These are phyloP conservation scores for Babyrousa celebensis DNA, from an alignment of 2,797 vertebrate genomes.

Conservation along the genomic window DNA sequence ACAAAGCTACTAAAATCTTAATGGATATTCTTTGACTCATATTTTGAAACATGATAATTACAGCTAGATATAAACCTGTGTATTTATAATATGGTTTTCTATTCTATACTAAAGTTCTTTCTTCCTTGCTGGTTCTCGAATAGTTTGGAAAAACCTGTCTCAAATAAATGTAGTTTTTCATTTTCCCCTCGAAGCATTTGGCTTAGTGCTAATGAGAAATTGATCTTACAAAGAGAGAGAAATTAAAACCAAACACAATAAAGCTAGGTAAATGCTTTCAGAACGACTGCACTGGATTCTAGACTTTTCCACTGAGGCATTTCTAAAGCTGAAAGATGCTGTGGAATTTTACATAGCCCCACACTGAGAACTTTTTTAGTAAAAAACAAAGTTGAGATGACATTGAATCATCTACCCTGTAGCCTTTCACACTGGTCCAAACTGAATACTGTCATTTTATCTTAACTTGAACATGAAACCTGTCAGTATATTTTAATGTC, in stretches of 20 bases:
- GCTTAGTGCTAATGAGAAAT: constrained; percentile 74
- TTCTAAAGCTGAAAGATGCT: constrained; percentile 51
- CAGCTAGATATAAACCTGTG: constrained; percentile 20
- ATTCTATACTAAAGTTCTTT: constrained; percentile 59
- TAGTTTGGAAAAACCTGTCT: constrained; percentile 57
- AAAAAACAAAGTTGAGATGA: constrained; percentile 50
- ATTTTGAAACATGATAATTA: constrained; percentile 22
- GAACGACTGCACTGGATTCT: constrained; percentile 54
- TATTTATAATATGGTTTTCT: neutral
- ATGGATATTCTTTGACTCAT: neutral
- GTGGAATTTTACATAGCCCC: neutral
- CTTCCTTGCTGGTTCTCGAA: constrained; percentile 35
- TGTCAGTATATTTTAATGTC: constrained; percentile 82
- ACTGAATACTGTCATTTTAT: constrained; percentile 86
- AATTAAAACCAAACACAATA: constrained; percentile 76
- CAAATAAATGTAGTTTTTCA: constrained; percentile 59
- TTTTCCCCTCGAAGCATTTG: constrained; percentile 54
- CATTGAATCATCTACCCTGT: constrained; percentile 82
- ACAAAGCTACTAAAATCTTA: constrained; percentile 19
- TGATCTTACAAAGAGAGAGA: constrained; percentile 71
- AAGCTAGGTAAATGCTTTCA: constrained; percentile 76
- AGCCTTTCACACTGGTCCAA: constrained; percentile 74
- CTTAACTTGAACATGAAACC: constrained; percentile 80
- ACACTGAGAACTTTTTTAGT: constrained; percentile 69
- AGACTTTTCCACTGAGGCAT: constrained; percentile 62